A percentile compares a stretch with the other conserved stretches of the same genome.
Conservation (phyloP, 2,797 vertebrate species). For the Malurus splendens region DNA sequence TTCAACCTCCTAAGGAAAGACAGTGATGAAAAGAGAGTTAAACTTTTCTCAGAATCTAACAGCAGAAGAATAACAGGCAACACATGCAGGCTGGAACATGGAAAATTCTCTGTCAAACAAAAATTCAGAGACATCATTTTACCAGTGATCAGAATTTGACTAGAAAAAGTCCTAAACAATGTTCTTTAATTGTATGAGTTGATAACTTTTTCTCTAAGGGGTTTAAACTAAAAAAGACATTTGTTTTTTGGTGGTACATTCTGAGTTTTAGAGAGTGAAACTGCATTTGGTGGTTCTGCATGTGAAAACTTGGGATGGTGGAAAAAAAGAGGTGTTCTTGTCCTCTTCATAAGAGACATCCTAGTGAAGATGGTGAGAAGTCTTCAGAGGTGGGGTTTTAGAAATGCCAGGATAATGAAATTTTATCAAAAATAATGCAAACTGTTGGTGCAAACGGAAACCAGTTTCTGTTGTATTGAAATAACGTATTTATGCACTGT, state of each 20-base stretch:
- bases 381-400: not conserved
- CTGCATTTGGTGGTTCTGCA: not conserved
- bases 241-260: not conserved
- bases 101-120: not conserved
- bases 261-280: not conserved
- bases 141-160: not conserved
- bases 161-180: not conserved
- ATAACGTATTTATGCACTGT: not conserved
- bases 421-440: not conserved
- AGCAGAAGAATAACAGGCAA: not conserved
- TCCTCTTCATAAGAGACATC: not conserved
- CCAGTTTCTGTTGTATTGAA: not conserved
- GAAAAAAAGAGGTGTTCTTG: not conserved
- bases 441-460: not conserved
- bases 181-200: not conserved
- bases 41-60: not conserved
- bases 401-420: not conserved
- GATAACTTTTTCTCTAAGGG: not conserved
- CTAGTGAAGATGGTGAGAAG: not conserved
- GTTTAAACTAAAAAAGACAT: not conserved
- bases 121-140: not conserved
- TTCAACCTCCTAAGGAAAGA: not conserved
- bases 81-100: accelerated
- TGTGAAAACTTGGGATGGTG: not conserved
- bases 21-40: not conserved